Conservation (phyloP, 2,888 invertebrate genomes). For the Phoronis australis region DNA sequence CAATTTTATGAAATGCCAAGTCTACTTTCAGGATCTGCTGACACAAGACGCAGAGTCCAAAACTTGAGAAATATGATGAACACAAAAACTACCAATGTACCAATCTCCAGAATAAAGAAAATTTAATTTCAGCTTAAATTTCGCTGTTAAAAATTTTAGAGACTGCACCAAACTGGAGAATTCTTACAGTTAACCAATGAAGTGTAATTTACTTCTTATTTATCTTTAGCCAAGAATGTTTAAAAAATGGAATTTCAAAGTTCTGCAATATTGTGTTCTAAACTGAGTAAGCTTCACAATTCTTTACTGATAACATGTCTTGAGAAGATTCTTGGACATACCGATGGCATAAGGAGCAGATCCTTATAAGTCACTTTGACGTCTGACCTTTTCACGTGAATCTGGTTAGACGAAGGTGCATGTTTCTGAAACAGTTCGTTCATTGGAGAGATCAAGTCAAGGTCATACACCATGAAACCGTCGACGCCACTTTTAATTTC, state of each 20-base stretch:
- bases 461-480: conserved; percentile 68
- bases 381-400: conserved; percentile 52
- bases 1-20: no score
- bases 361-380: conserved; percentile 55
- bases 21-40: no score
- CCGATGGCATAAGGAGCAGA: conserved; percentile 52
- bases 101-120: neutral
- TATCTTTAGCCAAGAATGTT: no score
- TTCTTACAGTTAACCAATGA: neutral
- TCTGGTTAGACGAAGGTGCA: conserved; percentile 57
- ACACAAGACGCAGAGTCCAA: no score
- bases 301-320: no score
- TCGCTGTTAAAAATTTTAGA: neutral
- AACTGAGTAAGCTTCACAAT: no score
- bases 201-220: no score
- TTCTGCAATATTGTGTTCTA: no score
- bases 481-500: conserved; percentile 58
- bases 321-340: no score
- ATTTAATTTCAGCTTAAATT: neutral
- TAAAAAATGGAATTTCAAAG: no score
- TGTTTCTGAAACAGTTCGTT: conserved; percentile 18
- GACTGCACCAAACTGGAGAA: no score
- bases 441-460: conserved; percentile 58
- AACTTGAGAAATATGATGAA: no score
- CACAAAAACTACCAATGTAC: conserved; percentile 16